Conservation (phyloP, 2,797 vertebrate genomes). For the Gymnocypris eckloni region DNA sequence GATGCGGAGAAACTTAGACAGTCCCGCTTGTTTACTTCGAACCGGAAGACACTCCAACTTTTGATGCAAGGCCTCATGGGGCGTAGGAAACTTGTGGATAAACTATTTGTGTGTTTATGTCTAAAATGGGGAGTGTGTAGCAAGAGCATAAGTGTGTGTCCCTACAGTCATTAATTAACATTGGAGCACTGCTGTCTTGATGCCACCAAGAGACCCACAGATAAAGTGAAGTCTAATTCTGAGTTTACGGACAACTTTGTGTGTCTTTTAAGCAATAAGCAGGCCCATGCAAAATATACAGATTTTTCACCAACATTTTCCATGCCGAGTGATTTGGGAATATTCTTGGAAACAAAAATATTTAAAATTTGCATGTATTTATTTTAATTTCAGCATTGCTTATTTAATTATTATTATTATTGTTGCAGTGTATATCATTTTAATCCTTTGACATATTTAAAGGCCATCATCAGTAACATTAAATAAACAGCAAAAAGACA, state of each 20-base stretch:
- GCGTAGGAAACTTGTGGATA: no score
- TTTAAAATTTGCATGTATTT: no score
- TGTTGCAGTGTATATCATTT: neutral
- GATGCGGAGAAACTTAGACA: no score
- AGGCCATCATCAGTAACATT: neutral
- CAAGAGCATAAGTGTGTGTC: slow-evolving; percentile 5
- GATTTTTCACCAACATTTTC: neutral
- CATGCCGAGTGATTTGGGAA: neutral
- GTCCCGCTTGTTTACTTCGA: no score
- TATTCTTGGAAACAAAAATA: neutral
- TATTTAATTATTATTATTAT: neutral
- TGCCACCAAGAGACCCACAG: slow-evolving; percentile 36
- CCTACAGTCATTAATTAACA: slow-evolving; percentile 23
- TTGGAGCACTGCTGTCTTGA: slow-evolving; percentile 30
- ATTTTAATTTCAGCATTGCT: no score
- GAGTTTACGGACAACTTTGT: slow-evolving; percentile 23
- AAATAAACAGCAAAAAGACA: neutral
- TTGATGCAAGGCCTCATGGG: no score
- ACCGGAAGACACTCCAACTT: no score
- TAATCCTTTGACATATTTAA: neutral
- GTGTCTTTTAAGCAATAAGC: slow-evolving; percentile 1
- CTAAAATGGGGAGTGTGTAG: slow-evolving; percentile 24
- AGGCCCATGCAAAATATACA: neutral
- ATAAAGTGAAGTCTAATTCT: slow-evolving; percentile 36
- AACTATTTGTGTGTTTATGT: slow-evolving; percentile 13